Evolutionary conservation across 2,797 vertebrate genomes (phyloP).

Genomic region (Chelidonichthys spinosus): DNA sequence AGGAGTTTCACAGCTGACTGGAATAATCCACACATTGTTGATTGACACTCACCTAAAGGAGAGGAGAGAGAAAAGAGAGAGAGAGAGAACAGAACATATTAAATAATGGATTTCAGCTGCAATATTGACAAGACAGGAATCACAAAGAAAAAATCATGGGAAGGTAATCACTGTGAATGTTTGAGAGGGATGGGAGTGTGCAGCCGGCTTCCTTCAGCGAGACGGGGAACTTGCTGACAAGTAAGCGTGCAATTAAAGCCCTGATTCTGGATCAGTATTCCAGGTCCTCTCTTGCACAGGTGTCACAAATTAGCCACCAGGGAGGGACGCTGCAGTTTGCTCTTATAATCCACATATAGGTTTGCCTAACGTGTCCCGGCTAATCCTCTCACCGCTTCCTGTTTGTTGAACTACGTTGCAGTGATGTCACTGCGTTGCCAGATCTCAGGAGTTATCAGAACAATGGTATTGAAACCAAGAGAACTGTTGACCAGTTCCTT

Average conservation of each 20-base stretch:
- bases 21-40: conserved; percentile 74
- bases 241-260: conserved; percentile 41
- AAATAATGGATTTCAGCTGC: conserved; percentile 67
- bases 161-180: conserved; percentile 70
- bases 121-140: conserved; percentile 66
- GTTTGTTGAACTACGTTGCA: not conserved
- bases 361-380: not conserved
- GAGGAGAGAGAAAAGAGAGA: conserved; percentile 20
- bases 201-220: conserved; percentile 27
- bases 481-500: not conserved
- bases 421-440: not conserved
- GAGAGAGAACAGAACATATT: conserved; percentile 38
- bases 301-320: conserved; percentile 13
- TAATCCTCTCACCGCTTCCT: conserved; percentile 1
- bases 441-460: not conserved
- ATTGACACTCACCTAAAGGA: conserved; percentile 85
- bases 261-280: conserved; percentile 22
- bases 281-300: conserved; percentile 14
- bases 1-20: conserved; percentile 53
- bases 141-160: conserved; percentile 61
- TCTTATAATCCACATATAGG: not conserved
- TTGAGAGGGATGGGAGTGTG: conserved; percentile 42
- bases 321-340: not conserved
- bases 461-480: not conserved
- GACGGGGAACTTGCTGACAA: conserved; percentile 33